These are phyloP conservation scores for Pyrochroa serraticornis DNA, from an alignment of 2,888 invertebrate genomes.

Conservation along the genomic window DNA sequence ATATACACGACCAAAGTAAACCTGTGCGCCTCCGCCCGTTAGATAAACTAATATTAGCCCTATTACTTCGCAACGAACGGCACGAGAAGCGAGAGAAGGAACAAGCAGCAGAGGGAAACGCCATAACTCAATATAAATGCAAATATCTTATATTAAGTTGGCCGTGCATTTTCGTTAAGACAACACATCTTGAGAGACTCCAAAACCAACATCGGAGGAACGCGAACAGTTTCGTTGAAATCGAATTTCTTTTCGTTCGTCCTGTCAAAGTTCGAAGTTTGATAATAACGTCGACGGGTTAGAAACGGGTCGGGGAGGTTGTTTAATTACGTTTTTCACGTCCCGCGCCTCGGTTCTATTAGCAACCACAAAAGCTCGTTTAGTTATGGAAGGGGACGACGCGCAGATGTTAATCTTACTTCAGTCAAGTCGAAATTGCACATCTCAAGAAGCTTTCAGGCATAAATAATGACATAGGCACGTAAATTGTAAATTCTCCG, in stretches of 20 bases:
- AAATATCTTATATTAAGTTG: constrained; percentile 58
- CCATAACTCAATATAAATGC: constrained; percentile 60
- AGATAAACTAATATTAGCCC: constrained; percentile 58
- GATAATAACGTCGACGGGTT: constrained; percentile 28
- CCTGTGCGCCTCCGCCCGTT: constrained; percentile 37
- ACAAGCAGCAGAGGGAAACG: constrained; percentile 41
- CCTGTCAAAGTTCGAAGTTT: no score
- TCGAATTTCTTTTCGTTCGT: no score
- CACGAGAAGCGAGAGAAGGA: constrained; percentile 32
- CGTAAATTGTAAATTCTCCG: constrained; percentile 59
- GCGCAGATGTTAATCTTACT: constrained; percentile 54
- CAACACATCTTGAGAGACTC: constrained; percentile 50
- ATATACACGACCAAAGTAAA: constrained; percentile 56
- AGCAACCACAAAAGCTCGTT: constrained; percentile 34
- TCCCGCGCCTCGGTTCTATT: constrained; percentile 33
- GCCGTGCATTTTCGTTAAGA: constrained; percentile 57
- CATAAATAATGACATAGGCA: constrained; percentile 59
- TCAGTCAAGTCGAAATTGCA: constrained; percentile 56
- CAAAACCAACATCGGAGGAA: constrained; percentile 22
- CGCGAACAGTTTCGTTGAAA: no score
- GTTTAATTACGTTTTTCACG: no score
- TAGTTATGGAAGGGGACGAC: constrained; percentile 11
- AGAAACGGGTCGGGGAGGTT: no score
- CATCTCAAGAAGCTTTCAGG: constrained; percentile 58
- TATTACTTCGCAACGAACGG: constrained; percentile 51